A percentile compares a stretch with the other conserved stretches of the same genome.
Evolutionary conservation across 2,797 vertebrate species (phyloP).

Genomic region (Megaceryle alcyon): DNA sequence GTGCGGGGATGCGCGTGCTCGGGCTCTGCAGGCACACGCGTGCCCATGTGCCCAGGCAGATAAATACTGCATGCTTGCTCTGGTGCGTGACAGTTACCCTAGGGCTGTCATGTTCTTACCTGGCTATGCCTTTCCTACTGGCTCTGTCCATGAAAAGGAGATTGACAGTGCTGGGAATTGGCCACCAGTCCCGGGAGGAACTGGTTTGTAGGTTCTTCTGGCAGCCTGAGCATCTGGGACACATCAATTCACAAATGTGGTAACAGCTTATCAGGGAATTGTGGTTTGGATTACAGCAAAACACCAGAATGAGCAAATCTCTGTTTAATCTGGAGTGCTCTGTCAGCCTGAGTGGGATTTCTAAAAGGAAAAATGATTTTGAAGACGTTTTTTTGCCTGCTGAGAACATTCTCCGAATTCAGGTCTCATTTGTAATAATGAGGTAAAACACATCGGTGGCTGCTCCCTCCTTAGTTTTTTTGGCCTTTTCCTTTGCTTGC

Average conservation of each 20-base stretch:
- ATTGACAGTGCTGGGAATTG: conserved; percentile 13
- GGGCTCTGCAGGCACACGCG: fast-evolving
- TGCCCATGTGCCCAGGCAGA: background rate
- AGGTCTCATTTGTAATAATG: background rate
- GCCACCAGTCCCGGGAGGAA: background rate
- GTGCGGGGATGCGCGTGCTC: background rate
- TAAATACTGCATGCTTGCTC: background rate
- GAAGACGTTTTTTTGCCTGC: background rate
- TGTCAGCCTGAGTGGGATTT: background rate
- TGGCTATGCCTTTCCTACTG: background rate
- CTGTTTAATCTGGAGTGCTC: background rate
- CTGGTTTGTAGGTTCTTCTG: background rate
- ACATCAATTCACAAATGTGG: background rate
- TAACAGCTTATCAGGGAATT: conserved; percentile 39
- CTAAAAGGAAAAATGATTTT: background rate
- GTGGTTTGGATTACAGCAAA: conserved; percentile 49
- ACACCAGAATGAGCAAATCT: conserved; percentile 17
- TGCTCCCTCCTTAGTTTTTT: background rate
- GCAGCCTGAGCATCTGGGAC: background rate
- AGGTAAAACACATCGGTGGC: background rate
- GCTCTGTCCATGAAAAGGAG: background rate
- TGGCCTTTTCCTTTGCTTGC: background rate
- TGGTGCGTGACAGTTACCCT: background rate
- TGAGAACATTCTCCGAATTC: background rate
- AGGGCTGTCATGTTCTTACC: background rate